A percentile compares a stretch with the other conserved stretches of the same genome.
Conservation (phyloP, 2,888 invertebrate genomes). For the Meganola albula region DNA sequence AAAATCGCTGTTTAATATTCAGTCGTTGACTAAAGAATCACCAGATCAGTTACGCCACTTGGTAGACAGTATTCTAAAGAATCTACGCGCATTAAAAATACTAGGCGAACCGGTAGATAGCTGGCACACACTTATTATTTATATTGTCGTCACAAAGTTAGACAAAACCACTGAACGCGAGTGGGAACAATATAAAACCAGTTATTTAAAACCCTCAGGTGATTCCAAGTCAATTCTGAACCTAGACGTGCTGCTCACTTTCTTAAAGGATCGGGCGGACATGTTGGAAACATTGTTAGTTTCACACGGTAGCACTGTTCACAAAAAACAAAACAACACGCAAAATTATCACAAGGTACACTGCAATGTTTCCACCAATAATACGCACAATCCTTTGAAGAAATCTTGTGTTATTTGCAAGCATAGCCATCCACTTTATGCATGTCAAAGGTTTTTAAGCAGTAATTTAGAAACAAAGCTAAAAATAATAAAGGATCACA, state of each 20-base stretch:
- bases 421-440: conserved; percentile 16
- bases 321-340: conserved; percentile 4
- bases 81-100: conserved; percentile 15
- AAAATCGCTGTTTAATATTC: conserved; percentile 13
- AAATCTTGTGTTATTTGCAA: conserved; percentile 14
- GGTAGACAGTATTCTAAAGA: conserved; percentile 17
- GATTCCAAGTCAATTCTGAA: conserved; percentile 1
- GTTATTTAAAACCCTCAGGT: conserved; percentile 4
- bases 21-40: conserved; percentile 17
- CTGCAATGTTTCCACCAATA: no score
- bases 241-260: conserved; percentile 15
- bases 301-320: conserved; percentile 4
- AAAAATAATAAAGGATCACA: conserved; percentile 12
- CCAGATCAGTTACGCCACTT: conserved; percentile 12
- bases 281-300: conserved; percentile 19
- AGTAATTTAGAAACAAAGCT: conserved; percentile 10
- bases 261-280: conserved; percentile 21
- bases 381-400: conserved; percentile 9
- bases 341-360: conserved; percentile 13
- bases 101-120: conserved; percentile 18
- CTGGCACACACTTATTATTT: conserved; percentile 25
- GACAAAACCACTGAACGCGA: conserved; percentile 20
- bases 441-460: conserved; percentile 14
- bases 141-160: conserved; percentile 18
- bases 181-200: conserved; percentile 21